Evolutionary conservation across 2,888 invertebrate genomes (phyloP).

Genomic region (Thereva unica): DNA sequence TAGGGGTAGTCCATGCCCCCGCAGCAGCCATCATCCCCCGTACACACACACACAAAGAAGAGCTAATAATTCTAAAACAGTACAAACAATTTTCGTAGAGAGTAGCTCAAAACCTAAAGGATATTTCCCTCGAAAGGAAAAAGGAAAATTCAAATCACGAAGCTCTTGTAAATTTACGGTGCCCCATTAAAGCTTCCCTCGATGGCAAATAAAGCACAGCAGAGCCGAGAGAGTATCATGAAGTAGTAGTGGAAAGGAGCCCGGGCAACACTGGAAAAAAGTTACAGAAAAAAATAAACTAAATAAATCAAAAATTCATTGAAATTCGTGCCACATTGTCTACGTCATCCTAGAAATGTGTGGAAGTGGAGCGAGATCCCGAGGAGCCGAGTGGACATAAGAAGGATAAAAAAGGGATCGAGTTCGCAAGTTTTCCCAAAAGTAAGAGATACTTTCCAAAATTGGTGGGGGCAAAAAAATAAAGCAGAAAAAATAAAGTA

Average conservation of each 20-base stretch:
- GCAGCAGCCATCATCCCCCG: not conserved
- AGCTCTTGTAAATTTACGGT: slow-evolving; percentile 27
- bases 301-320: slow-evolving; percentile 36
- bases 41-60: not conserved
- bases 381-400: not conserved
- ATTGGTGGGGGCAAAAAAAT: not conserved
- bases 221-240: slow-evolving; percentile 21
- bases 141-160: slow-evolving; percentile 30
- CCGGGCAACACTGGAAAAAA: not conserved
- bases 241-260: slow-evolving; percentile 4
- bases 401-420: slow-evolving; percentile 24
- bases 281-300: slow-evolving; percentile 9
- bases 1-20: not conserved
- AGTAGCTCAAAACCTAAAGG: too few relatives aligned
- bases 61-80: not conserved
- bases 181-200: slow-evolving; percentile 26
- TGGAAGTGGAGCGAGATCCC: slow-evolving; percentile 27
- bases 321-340: slow-evolving; percentile 35
- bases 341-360: slow-evolving; percentile 32
- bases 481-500: not conserved
- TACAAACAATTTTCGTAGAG: too few relatives aligned
- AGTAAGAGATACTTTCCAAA: too few relatives aligned
- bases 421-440: not conserved
- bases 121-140: not conserved
- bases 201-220: slow-evolving; percentile 29